Conservation (phyloP, 2,113 vertebrate species). For the Odontophorus gujanensis region DNA sequence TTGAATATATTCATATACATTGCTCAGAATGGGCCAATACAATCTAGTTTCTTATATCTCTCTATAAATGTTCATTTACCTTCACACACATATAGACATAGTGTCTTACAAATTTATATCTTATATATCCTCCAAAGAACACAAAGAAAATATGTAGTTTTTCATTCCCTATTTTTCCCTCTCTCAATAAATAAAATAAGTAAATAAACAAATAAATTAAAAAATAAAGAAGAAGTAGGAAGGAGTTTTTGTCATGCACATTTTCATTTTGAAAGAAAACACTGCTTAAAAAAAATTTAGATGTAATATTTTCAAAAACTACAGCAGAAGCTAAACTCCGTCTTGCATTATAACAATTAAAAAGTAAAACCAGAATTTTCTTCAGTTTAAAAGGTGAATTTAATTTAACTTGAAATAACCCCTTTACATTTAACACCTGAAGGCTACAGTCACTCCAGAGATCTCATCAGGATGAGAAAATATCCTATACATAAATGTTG, state of each 20-base stretch:
- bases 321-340: not conserved
- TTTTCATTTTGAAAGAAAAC: not conserved
- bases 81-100: not conserved
- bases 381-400: not conserved
- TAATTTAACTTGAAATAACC: not conserved
- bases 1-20: not conserved
- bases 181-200: too few relatives aligned
- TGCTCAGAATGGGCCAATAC: not conserved
- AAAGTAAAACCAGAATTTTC: not conserved
- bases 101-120: not conserved
- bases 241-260: not conserved
- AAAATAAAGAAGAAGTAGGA: not conserved
- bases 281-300: not conserved
- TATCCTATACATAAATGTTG: not conserved
- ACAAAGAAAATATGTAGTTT: not conserved
- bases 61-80: not conserved
- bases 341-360: not conserved
- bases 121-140: not conserved
- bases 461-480: not conserved
- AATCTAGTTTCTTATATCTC: not conserved
- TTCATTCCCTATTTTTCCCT: not conserved
- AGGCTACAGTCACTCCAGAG: not conserved
- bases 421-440: not conserved
- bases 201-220: not conserved
- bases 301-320: not conserved